phyloP scores from a whole-genome alignment of 2,797 vertebrate genomes.

The Rhynchonycteris naso region DNA sequence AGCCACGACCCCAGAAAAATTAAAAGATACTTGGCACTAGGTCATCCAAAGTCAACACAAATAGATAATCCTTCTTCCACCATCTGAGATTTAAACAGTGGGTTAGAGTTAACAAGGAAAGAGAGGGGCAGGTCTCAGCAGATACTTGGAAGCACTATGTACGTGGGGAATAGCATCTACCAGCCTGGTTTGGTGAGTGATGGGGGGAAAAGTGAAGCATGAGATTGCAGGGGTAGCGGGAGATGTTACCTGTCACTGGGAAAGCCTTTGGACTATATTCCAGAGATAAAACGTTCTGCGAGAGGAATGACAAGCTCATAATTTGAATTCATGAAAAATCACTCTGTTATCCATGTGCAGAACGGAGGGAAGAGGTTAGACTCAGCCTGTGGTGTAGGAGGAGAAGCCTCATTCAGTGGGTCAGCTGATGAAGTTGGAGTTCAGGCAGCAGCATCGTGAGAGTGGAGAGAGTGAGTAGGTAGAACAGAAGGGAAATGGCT shows the following conservation, averaged over 20 bases:
- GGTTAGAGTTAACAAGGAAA: neutral
- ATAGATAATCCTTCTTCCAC: neutral
- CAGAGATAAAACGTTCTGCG: neutral
- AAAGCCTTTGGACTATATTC: neutral
- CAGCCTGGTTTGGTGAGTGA: neutral
- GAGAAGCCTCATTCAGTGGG: neutral
- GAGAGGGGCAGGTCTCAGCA: neutral
- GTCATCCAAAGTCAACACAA: neutral
- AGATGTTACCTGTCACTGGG: neutral
- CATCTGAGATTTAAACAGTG: no score
- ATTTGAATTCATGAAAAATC: neutral
- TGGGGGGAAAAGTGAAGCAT: neutral
- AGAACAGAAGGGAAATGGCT: neutral
- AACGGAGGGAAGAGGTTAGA: neutral
- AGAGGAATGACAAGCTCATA: neutral
- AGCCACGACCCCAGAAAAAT: neutral
- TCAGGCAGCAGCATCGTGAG: neutral
- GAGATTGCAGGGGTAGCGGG: neutral
- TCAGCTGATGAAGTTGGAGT: neutral
- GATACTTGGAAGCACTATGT: accelerated
- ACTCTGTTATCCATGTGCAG: neutral
- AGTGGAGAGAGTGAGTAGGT: neutral
- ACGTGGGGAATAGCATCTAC: neutral
- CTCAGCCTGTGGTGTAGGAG: neutral
- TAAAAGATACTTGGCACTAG: neutral